A percentile compares a stretch with the other conserved stretches of the same genome.
phyloP scores from a whole-genome alignment of 2,888 invertebrate genomes.

The Timandra comae region DNA sequence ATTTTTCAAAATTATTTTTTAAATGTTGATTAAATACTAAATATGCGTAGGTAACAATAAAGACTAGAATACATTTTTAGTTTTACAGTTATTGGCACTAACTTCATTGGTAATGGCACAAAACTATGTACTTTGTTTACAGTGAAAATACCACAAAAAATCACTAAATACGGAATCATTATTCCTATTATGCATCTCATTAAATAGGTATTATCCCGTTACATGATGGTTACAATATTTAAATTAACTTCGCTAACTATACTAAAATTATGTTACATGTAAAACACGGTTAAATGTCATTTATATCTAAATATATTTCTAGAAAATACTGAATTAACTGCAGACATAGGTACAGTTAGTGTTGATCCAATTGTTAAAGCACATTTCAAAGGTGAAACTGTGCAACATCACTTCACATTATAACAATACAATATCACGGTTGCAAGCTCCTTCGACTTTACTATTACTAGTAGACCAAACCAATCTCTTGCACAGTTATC shows the following conservation, averaged over 20 bases:
- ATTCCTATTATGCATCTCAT: slow-evolving; percentile 40
- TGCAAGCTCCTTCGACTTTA: slow-evolving; percentile 54
- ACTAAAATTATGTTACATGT: slow-evolving; percentile 64
- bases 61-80: slow-evolving; percentile 77
- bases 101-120: slow-evolving; percentile 70
- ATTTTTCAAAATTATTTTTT: slow-evolving; percentile 62
- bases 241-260: slow-evolving; percentile 66
- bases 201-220: slow-evolving; percentile 46
- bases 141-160: slow-evolving; percentile 42
- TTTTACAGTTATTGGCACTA: slow-evolving; percentile 78
- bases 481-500: slow-evolving; percentile 62
- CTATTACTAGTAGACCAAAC: slow-evolving; percentile 41
- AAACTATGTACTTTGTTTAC: slow-evolving; percentile 55
- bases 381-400: slow-evolving; percentile 60
- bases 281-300: slow-evolving; percentile 55
- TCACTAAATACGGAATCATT: slow-evolving; percentile 24
- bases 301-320: slow-evolving; percentile 62
- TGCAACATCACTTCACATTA: slow-evolving; percentile 55
- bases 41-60: slow-evolving; percentile 73
- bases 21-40: slow-evolving; percentile 73
- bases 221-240: slow-evolving; percentile 30
- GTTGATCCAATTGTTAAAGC: slow-evolving; percentile 45
- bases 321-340: slow-evolving; percentile 64
- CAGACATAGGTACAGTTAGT: slow-evolving; percentile 44
- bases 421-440: slow-evolving; percentile 58